Evolutionary conservation across 2,113 vertebrate genomes (phyloP), one percentile per base, ranked within the genome.

Genomic region (Phyllostomus discolor): DNA sequence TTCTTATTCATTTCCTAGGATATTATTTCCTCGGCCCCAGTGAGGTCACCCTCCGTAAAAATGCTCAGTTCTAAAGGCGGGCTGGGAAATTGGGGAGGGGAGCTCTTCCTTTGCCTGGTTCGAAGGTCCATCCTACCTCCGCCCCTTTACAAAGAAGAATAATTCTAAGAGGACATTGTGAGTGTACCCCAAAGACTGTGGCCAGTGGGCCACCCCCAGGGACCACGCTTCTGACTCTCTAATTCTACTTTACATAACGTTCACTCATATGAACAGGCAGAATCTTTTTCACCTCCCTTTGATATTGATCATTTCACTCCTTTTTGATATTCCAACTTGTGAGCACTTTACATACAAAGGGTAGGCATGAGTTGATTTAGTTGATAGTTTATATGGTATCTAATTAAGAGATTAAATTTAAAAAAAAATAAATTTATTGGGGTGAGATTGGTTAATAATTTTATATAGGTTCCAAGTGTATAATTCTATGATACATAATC

Each of bases 1-100:
- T 98, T 98, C 98, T 98, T 98, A 98, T 97, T 98, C 98, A 97
- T 98, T 98, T 98, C 98, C 97, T 93, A 84, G 88, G 96, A 98
- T 98, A 97, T 98, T 98, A 98, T 98, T 98, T 98, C 89, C 97
- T 98, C 95, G 95, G 98, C 97, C 97, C 96, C 90, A 95, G 96
- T 92, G 96, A 97, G 97, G 41, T 10, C 48, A 28, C 35, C 24
- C 33, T 70, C 88, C 75, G 31, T 28, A 69, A 78, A 94, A 94
- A 81, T 14, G 12, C 22, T n/a, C 31, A 8, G 7, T 33, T 66
- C 41, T 78, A 52, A 92, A 75, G 64, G 33, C 73, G 41, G 5
- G 4, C 70, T 31, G 41, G n/a, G 43, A 57, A 10, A 41, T 24
- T 2, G 15, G 4, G 11, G 8, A 35, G 4, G 12, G 20, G 22